These are phyloP conservation scores for Toxotes lorentzi DNA, from an alignment of 2,797 vertebrate species.

Conservation along the genomic window DNA sequence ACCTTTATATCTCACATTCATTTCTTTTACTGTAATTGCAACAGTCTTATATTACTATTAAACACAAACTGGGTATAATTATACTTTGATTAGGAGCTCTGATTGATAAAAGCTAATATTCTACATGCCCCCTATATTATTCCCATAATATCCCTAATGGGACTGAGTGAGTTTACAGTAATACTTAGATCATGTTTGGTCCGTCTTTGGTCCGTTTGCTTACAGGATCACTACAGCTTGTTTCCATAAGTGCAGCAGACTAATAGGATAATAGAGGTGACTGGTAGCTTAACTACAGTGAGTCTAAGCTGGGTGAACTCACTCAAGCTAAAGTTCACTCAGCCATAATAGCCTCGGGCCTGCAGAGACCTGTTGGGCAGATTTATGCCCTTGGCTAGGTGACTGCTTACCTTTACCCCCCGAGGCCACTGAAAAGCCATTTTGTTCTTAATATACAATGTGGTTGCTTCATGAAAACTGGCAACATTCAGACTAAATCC, in stretches of 20 bases:
- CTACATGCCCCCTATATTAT: not conserved
- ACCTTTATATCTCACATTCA: not conserved
- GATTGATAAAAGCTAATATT: conserved; percentile 1
- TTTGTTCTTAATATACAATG: not conserved
- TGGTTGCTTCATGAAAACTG: conserved; percentile 14
- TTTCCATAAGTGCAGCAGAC: conserved; percentile 38
- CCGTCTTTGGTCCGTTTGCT: not conserved
- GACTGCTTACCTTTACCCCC: conserved; percentile 22
- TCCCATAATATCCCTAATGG: not conserved
- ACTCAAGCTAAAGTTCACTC: conserved; percentile 52
- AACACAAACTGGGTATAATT: not conserved
- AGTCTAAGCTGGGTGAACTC: conserved; percentile 39
- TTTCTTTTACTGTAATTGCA: not conserved
- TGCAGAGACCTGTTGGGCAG: conserved; percentile 53
- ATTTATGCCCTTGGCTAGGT: conserved; percentile 27
- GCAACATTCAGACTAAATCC: conserved; percentile 8
- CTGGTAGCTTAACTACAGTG: conserved; percentile 42
- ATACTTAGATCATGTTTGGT: too few species aligned
- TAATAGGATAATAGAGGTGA: conserved; percentile 65
- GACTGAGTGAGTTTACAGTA: not conserved
- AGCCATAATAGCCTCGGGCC: conserved; percentile 45
- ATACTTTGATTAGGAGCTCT: conserved; percentile 3
- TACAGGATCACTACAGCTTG: conserved; percentile 27
- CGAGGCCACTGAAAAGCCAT: conserved; percentile 13
- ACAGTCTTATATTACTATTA: conserved; percentile 7